Evolutionary conservation across 2,113 vertebrate species (phyloP), one percentile per base, ranked within the genome.

Genomic region (Oriolus oriolus): DNA sequence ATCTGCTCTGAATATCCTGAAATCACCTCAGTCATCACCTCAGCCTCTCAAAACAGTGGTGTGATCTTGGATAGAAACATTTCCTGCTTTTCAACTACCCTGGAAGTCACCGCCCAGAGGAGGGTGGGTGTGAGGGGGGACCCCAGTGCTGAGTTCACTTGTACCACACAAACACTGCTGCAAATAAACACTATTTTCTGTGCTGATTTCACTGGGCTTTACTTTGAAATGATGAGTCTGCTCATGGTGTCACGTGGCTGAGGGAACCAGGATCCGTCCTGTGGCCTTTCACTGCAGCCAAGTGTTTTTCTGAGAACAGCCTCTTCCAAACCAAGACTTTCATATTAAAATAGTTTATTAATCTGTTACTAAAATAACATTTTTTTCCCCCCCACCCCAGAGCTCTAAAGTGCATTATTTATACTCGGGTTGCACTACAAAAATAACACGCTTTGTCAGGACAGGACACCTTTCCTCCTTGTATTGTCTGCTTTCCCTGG

Each of bases 341-440:
- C 50, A 65, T 97, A 97, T 96, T 95, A 98, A 97, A 98, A 98
- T 97, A 96, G 50, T 98, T 98, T 98, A 98, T 98, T 98, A 96
- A 96, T 94, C 87, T 95, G 93, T 98, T 97, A 96, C 76, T 96
- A 97, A 97, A 96, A 92, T 95, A 96, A 96, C 60, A 73, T 53
- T 27, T 81, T 14, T 5, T 5, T 10, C 8, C 0, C 1, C n/a
- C 19, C 13, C 78, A n/a, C 59, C 10, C 5, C 52, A 31, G 24
- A 88, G 21, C 86, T 85, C 90, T 98, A 97, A 98, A 98, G 97
- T 98, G 97, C 98, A 96, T 91, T 66, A 41, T 52, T 89, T 60
- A 56, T 60, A 31, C 24, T 95, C 44, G 5, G 57, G 45, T 84
- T 42, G 39, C 24, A 33, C 65, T 90, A 92, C 79, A 92, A 84